Evolutionary conservation across 2,797 vertebrate species (phyloP).

Genomic region (Fringilla coelebs): DNA sequence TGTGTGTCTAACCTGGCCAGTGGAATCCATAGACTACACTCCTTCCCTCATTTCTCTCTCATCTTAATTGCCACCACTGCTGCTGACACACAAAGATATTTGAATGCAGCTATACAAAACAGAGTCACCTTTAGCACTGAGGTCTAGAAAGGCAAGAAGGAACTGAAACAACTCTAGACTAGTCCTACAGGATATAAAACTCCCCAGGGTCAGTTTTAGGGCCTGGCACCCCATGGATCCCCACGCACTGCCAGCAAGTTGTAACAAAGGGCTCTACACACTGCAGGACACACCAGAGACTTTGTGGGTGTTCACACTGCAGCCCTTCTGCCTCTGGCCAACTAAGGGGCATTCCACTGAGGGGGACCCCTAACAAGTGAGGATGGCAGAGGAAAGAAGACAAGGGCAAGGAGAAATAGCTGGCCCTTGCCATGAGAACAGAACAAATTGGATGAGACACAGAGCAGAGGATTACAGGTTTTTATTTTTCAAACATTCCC

Average conservation of each 20-base stretch:
- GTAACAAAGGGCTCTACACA: background rate
- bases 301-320: background rate
- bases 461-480: conserved; percentile 60
- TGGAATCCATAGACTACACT: background rate
- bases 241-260: background rate
- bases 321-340: background rate
- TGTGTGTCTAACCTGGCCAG: rapidly evolving
- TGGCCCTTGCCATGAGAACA: background rate
- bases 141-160: background rate
- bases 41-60: background rate
- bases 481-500: conserved; percentile 70
- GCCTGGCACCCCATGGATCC: background rate
- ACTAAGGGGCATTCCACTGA: background rate
- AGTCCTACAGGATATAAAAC: background rate
- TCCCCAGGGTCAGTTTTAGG: background rate
- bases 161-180: background rate
- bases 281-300: background rate
- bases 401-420: background rate
- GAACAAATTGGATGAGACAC: conserved; percentile 45
- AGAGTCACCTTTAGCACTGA: background rate
- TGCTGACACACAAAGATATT: background rate
- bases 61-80: background rate
- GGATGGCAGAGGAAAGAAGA: background rate
- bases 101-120: background rate
- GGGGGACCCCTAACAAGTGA: background rate